Percentiles rank a stretch among this genome's conserved stretches.
Evolutionary conservation across 2,888 invertebrate species (phyloP).

Genomic region (Linnaemya vulpina): DNA sequence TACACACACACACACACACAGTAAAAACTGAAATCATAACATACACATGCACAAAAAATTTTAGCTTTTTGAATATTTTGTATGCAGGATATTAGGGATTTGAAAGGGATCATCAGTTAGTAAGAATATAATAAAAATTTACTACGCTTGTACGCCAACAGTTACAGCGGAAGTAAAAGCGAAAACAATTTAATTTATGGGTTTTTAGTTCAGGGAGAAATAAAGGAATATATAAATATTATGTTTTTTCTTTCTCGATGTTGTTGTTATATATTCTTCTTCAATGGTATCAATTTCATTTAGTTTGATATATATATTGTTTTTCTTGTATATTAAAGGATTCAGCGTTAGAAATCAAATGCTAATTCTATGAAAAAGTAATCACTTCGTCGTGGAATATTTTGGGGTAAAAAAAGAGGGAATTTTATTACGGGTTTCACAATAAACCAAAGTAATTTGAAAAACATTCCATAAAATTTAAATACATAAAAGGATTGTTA

Average conservation of each 20-base stretch:
- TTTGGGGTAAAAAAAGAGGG: no score
- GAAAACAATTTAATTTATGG: conserved; percentile 82
- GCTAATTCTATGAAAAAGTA: not conserved
- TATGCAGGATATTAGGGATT: conserved; percentile 54
- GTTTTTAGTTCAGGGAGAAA: conserved; percentile 80
- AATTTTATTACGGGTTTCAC: not conserved
- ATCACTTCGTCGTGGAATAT: not conserved
- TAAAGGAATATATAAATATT: conserved; percentile 79
- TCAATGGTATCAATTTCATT: conserved; percentile 8
- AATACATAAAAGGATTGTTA: not conserved
- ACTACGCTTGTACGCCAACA: conserved; percentile 73
- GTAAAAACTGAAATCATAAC: not conserved
- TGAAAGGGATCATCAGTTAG: conserved; percentile 77
- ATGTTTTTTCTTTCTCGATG: conserved; percentile 52
- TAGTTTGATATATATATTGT: conserved; percentile 22
- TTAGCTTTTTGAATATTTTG: conserved; percentile 5
- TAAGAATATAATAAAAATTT: conserved; percentile 81
- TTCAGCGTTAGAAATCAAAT: not conserved
- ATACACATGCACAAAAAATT: not conserved
- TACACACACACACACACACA: not conserved
- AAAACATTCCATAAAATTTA: not conserved
- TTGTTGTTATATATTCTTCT: not conserved
- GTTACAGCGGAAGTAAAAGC: conserved; percentile 72
- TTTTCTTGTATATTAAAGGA: not conserved
- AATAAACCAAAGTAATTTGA: conserved; percentile 14